phyloP scores from a whole-genome alignment of 2,113 vertebrate genomes.

The Herpetotheres cachinnans region DNA sequence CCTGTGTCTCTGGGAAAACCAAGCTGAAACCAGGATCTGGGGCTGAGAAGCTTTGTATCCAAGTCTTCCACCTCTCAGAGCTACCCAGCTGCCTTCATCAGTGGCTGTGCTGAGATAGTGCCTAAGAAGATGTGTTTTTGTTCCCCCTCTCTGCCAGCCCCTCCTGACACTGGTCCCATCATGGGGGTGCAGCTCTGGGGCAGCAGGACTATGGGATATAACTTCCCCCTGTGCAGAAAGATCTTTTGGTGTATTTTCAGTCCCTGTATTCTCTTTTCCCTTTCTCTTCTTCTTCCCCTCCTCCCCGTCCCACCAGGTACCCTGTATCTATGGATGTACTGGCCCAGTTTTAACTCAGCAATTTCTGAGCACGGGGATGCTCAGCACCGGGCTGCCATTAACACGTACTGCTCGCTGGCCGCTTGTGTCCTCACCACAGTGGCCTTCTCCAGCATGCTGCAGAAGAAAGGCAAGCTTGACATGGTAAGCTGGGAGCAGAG shows the following conservation, averaged over 20 bases:
- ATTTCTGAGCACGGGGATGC: conserved; percentile 84
- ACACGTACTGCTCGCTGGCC: conserved; percentile 88
- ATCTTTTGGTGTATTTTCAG: not conserved
- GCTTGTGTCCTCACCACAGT: conserved; percentile 85
- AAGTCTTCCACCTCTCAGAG: not conserved
- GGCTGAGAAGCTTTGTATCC: not conserved
- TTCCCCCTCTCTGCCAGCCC: not conserved
- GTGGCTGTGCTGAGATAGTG: not conserved
- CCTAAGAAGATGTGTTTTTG: not conserved
- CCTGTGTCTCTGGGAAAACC: not conserved
- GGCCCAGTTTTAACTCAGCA: conserved; percentile 98
- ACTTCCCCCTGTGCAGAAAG: not conserved
- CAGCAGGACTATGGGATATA: not conserved
- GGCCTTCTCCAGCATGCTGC: conserved; percentile 86
- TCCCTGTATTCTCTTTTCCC: not conserved
- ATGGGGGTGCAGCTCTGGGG: accelerated
- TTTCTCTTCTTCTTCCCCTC: not conserved
- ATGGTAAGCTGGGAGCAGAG: conserved; percentile 81
- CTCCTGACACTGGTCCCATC: not conserved
- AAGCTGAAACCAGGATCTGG: not conserved
- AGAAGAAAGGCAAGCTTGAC: conserved; percentile 90
- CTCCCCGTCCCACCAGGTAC: conserved; percentile 76
- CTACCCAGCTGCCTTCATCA: not conserved
- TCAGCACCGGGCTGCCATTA: conserved; percentile 90
- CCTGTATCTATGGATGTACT: conserved; percentile 95